These are phyloP conservation scores for Dolichoris vasculosae DNA, from an alignment of 1,140 invertebrate species.

Conservation along the genomic window DNA sequence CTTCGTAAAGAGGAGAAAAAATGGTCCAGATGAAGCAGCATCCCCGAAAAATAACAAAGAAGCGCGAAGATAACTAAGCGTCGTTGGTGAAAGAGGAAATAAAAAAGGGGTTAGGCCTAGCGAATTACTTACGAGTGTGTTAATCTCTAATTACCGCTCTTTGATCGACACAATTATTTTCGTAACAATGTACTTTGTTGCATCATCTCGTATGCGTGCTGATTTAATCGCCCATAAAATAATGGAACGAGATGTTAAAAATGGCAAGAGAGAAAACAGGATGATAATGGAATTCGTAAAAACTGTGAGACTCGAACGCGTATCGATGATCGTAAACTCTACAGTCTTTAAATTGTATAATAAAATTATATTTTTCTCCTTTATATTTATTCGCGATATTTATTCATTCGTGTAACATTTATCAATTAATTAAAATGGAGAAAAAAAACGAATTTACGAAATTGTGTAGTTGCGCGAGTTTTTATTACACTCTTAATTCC, in stretches of 20 bases:
- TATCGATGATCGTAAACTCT: not conserved
- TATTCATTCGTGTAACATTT: too few relatives aligned
- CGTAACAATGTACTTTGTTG: conserved; percentile 25
- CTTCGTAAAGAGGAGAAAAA: not conserved
- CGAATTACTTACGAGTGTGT: not conserved
- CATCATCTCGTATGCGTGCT: not conserved
- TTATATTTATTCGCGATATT: too few relatives aligned
- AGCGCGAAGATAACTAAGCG: not conserved
- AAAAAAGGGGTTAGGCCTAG: conserved; percentile 8
- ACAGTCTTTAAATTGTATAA: too few relatives aligned
- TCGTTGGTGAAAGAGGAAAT: not conserved
- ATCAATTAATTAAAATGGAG: too few relatives aligned
- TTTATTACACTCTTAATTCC: too few relatives aligned
- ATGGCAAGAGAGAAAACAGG: not conserved
- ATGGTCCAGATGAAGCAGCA: not conserved
- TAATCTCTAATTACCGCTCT: conserved; percentile 62
- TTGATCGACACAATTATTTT: conserved; percentile 35
- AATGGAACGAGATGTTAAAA: not conserved
- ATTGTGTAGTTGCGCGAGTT: too few relatives aligned
- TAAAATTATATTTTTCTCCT: too few relatives aligned
- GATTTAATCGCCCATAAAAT: not conserved
- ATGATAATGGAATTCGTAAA: not conserved
- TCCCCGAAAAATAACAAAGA: conserved; percentile 12
- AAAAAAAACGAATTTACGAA: too few relatives aligned
- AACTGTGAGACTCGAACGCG: not conserved